A percentile compares a stretch with the other conserved stretches of the same genome.
Evolutionary conservation across 2,888 invertebrate species (phyloP).

Genomic region (Ptilodon capucinus): DNA sequence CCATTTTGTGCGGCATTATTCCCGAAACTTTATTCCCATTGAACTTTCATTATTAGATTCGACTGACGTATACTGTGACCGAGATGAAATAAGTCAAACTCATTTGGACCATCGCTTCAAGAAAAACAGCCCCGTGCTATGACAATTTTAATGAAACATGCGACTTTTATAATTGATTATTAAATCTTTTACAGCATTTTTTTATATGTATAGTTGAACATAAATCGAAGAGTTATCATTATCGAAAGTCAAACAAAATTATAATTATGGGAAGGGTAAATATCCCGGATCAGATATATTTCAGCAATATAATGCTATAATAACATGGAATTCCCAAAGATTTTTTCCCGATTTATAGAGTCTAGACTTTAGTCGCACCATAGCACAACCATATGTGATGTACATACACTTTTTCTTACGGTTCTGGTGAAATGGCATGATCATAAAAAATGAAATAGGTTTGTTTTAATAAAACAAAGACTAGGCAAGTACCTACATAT

Average conservation of each 20-base stretch:
- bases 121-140: slow-evolving; percentile 35
- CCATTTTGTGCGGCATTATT: slow-evolving; percentile 12
- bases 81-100: slow-evolving; percentile 31
- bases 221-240: slow-evolving; percentile 33
- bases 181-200: slow-evolving; percentile 30
- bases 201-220: slow-evolving; percentile 17
- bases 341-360: no score
- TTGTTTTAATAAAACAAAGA: no score
- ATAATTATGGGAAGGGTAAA: slow-evolving; percentile 19
- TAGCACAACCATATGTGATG: no score
- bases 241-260: slow-evolving; percentile 16
- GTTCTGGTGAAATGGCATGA: no score
- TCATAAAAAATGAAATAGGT: no score
- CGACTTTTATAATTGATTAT: slow-evolving; percentile 31
- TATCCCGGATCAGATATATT: no score
- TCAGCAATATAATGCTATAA: no score
- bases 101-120: slow-evolving; percentile 35
- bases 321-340: no score
- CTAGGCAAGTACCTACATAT: no score
- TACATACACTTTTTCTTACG: no score
- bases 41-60: slow-evolving; percentile 33
- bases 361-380: no score
- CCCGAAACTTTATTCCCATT: slow-evolving; percentile 20
- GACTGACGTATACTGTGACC: slow-evolving; percentile 35
- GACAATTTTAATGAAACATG: slow-evolving; percentile 29